phyloP scores from a whole-genome alignment of 2,797 vertebrate species.

The Acropternis orthonyx region DNA sequence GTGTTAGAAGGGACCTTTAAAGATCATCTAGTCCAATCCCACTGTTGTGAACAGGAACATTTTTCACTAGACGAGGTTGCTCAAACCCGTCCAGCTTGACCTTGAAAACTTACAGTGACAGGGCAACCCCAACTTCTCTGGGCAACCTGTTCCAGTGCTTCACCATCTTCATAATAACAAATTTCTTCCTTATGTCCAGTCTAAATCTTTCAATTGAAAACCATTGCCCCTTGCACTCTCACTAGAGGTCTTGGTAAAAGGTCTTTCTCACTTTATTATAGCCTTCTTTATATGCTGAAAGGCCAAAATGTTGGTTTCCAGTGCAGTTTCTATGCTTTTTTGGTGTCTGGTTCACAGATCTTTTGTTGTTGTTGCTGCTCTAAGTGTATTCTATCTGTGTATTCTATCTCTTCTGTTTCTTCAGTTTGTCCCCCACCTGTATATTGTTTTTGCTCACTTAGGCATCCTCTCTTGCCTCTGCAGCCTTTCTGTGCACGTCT shows the following conservation, averaged over 20 bases:
- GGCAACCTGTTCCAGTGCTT: background rate
- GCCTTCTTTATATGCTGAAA: background rate
- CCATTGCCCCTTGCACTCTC: background rate
- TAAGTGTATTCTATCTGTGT: background rate
- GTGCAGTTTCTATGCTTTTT: background rate
- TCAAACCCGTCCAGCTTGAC: background rate
- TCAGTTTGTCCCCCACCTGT: background rate
- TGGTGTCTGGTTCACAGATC: background rate
- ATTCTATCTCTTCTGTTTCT: background rate
- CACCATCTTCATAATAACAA: background rate
- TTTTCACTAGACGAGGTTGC: background rate
- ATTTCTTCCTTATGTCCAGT: background rate
- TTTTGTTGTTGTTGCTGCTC: background rate
- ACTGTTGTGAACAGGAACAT: background rate
- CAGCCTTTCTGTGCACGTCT: background rate
- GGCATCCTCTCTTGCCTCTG: background rate
- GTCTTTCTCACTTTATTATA: background rate
- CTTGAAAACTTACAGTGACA: background rate
- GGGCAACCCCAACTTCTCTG: background rate
- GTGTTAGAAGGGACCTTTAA: background rate
- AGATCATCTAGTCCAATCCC: background rate
- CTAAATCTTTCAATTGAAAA: background rate
- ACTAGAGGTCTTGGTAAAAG: background rate
- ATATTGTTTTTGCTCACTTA: background rate
- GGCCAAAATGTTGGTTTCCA: background rate